Evolutionary conservation across 2,797 vertebrate genomes (phyloP), one percentile per base, ranked within the genome.

Genomic region (Ibycter americanus): DNA sequence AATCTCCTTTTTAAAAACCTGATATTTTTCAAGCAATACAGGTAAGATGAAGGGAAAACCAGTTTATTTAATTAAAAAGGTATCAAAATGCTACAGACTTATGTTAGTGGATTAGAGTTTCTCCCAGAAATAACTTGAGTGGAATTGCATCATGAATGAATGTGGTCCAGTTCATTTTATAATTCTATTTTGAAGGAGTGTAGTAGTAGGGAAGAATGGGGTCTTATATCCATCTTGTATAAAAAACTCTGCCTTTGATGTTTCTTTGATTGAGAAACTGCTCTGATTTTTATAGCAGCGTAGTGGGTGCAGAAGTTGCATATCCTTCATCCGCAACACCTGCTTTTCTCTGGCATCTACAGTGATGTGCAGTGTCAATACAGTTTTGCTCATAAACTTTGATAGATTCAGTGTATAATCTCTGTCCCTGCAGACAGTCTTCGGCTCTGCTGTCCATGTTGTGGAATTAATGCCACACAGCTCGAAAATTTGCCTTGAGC

Each of bases 81-180:
- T 58, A 87, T 85, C 67, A 81, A 86, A 74, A 61, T 22, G 22
- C 46, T 77, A 47, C 82, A 70, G 70, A 40, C 18, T 86, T 86
- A 15, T 3, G 8, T 47, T 47, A 79, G 62, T 81, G 68, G 42
- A 88, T 93, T 89, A 88, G 59, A 85, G 85, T 92, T 93, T 85
- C 49, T 94, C 32, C 26, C 63, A 85, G 88, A 92, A 95, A 94
- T 95, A 81, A 55, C 76, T 94, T 83, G 49, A 72, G 58, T 72
- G 68, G 31, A 93, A 84, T 79, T 88, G 51, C 67, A 44, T 77
- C 74, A 34, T 38, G 68, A 77, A 32, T 21, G 32, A 87, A 83
- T 20, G 11, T 25, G 63, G 40, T 68, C 70, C 36, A 29, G 86
- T 59, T 80, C 26, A n/a, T 56, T 62, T 55, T 55, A 22, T 94